A percentile compares a stretch with the other conserved stretches of the same genome.
phyloP scores from a whole-genome alignment of 2,113 vertebrate genomes.

The Nansenia antarctica region DNA sequence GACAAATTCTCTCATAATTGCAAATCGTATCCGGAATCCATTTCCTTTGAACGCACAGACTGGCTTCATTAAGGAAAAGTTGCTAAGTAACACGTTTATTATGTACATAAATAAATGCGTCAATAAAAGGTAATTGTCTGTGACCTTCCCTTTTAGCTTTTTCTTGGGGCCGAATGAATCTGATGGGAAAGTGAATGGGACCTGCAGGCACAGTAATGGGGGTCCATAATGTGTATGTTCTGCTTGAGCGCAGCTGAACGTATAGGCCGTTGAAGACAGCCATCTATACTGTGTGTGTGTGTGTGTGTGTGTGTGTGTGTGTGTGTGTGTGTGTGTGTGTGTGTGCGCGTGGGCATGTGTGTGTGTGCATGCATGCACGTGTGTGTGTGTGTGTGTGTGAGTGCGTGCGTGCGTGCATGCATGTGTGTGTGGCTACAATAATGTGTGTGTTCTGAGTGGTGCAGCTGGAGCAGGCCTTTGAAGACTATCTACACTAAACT shows the following conservation, averaged over 20 bases:
- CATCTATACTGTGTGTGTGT: no score
- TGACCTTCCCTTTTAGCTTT: constrained; percentile 52
- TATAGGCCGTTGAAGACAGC: no score
- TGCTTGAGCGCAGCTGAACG: neutral
- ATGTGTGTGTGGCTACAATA: no score
- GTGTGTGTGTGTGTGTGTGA: no score
- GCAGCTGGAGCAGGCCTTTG: constrained; percentile 1
- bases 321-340: no score
- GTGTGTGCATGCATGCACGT: no score
- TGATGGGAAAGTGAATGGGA: constrained; percentile 20
- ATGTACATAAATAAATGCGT: constrained; percentile 65
- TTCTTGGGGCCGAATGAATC: constrained; percentile 22
- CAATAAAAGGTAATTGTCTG: constrained; percentile 66
- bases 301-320: no score
- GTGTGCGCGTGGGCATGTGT: no score
- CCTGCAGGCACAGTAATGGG: constrained; percentile 1
- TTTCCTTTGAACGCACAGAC: constrained; percentile 50
- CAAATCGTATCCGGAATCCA: constrained; percentile 56
- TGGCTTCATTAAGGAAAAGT: constrained; percentile 52
- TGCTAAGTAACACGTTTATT: constrained; percentile 66
- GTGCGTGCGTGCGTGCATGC: no score
- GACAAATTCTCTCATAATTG: constrained; percentile 56
- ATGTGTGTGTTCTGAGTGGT: constrained; percentile 4
- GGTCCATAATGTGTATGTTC: neutral
- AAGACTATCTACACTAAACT: constrained; percentile 12